These are phyloP conservation scores for Serinus canaria DNA, from an alignment of 2,113 vertebrate genomes.

Conservation along the genomic window DNA sequence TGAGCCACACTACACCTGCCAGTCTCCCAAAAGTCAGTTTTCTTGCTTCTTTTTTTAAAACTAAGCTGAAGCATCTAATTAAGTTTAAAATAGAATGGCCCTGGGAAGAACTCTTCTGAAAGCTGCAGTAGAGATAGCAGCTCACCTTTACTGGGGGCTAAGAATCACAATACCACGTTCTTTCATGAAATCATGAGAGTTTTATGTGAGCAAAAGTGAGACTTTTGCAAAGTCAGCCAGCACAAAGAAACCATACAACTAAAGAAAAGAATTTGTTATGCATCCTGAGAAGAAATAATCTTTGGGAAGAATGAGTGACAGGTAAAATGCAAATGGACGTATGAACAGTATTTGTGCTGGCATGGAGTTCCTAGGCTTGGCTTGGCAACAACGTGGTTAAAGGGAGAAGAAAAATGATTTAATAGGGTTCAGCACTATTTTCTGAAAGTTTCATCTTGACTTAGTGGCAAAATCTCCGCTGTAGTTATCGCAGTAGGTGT, in stretches of 20 bases:
- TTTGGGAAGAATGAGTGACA: background rate
- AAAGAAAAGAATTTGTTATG: background rate
- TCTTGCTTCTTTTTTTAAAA: constrained; percentile 40
- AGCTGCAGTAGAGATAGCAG: background rate
- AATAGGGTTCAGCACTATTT: background rate
- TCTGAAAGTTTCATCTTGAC: background rate
- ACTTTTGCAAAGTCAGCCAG: background rate
- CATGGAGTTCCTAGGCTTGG: background rate
- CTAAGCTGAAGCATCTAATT: constrained; percentile 31
- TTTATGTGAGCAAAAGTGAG: background rate
- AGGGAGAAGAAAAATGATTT: background rate
- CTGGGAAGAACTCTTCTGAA: constrained; percentile 14
- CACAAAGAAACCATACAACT: background rate
- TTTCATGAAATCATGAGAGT: background rate
- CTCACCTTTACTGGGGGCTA: constrained; percentile 3
- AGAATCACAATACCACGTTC: background rate
- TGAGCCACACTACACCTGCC: background rate
- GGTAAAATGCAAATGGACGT: background rate
- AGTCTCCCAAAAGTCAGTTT: background rate
- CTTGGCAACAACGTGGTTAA: background rate
- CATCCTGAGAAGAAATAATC: background rate
- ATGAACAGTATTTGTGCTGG: background rate
- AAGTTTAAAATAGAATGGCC: constrained; percentile 57
- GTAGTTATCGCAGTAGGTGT: background rate
- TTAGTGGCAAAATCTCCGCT: background rate